These are phyloP conservation scores for Plagodis pulveraria DNA, from an alignment of 2,888 invertebrate genomes.

Conservation along the genomic window DNA sequence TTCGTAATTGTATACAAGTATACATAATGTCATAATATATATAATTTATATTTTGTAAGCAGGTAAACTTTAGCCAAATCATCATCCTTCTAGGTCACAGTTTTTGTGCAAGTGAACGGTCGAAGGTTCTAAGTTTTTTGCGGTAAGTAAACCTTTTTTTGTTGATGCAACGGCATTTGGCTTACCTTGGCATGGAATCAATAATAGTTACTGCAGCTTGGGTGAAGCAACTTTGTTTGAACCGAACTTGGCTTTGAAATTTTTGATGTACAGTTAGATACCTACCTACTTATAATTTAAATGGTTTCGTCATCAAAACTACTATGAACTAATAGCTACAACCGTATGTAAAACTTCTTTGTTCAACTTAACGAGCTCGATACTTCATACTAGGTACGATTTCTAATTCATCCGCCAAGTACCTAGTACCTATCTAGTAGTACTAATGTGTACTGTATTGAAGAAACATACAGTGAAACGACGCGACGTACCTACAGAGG, in stretches of 20 bases:
- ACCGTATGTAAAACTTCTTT: no score
- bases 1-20: no score
- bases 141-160: constrained; percentile 36
- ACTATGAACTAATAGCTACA: no score
- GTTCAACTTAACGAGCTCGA: no score
- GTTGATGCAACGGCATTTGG: constrained; percentile 35
- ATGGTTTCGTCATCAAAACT: constrained; percentile 7
- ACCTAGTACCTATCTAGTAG: no score
- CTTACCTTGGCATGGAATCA: not conserved
- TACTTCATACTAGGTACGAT: no score
- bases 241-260: constrained; percentile 13
- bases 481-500: no score
- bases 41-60: constrained; percentile 20
- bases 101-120: constrained; percentile 57
- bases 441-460: no score
- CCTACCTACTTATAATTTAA: not conserved
- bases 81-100: constrained; percentile 55
- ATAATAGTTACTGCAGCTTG: constrained; percentile 7
- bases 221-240: constrained; percentile 14
- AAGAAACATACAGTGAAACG: no score
- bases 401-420: no score
- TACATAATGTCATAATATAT: not conserved
- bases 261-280: constrained; percentile 14
- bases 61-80: constrained; percentile 41
- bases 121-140: constrained; percentile 56